These are phyloP conservation scores for Chiroxiphia lanceolata DNA, from an alignment of 2,797 vertebrate species.

Conservation along the genomic window DNA sequence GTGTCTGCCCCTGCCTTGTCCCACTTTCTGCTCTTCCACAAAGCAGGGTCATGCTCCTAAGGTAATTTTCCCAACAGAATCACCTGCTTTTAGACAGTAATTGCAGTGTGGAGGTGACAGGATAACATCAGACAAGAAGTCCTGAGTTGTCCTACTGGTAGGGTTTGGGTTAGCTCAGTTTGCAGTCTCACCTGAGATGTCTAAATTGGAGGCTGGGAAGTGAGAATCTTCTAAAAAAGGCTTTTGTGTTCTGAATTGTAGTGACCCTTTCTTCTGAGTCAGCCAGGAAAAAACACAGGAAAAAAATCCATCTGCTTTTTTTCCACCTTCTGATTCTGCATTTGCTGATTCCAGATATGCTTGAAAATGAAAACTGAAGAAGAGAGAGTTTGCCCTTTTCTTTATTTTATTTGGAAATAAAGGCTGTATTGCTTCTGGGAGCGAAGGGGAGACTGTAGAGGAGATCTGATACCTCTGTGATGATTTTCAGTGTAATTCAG, in stretches of 20 bases:
- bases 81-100: neutral
- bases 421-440: neutral
- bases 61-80: neutral
- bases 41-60: neutral
- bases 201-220: neutral
- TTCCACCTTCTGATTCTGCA: neutral
- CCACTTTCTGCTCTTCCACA: neutral
- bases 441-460: neutral
- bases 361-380: neutral
- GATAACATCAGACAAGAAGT: neutral
- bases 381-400: neutral
- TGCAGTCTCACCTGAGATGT: neutral
- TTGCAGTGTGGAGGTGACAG: neutral
- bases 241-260: neutral
- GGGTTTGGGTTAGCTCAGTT: neutral
- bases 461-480: neutral
- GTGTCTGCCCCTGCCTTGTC: neutral
- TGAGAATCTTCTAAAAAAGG: neutral
- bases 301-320: neutral
- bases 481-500: neutral
- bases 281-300: neutral
- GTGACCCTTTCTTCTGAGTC: neutral
- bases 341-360: too few species aligned
- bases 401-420: neutral
- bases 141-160: neutral